Conservation (phyloP, 2,888 invertebrate species). For the Dichetophora obliterata region DNA sequence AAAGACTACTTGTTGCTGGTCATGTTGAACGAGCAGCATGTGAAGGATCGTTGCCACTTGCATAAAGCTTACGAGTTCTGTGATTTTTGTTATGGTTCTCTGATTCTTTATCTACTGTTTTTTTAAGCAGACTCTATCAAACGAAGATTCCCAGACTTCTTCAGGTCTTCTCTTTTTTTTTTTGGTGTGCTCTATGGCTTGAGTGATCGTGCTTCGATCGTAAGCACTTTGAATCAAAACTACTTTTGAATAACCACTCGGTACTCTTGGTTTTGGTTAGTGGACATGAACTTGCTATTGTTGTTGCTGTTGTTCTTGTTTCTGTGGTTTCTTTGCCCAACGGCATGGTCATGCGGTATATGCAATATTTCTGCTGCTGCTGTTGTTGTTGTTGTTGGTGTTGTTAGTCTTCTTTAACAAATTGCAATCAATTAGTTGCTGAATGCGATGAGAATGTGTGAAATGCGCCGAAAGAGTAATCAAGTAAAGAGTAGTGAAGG, state of each 20-base stretch:
- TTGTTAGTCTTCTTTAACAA: slow-evolving; percentile 44
- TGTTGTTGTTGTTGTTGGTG: slow-evolving; percentile 43
- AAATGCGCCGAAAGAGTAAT: slow-evolving; percentile 20
- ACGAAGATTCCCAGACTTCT: slow-evolving; percentile 43
- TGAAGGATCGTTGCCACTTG: slow-evolving; percentile 8
- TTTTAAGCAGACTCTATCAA: slow-evolving; percentile 24
- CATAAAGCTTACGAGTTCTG: neutral
- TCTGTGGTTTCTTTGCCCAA: slow-evolving; percentile 44
- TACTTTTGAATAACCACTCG: neutral
- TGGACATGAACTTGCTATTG: slow-evolving; percentile 36
- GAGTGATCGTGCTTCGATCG: slow-evolving; percentile 48
- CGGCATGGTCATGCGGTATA: slow-evolving; percentile 26
- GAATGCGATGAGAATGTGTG: slow-evolving; percentile 40
- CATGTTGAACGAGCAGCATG: slow-evolving; percentile 26
- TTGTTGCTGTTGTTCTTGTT: slow-evolving; percentile 29
- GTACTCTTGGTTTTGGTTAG: neutral
- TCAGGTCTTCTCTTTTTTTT: slow-evolving; percentile 35
- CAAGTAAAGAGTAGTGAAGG: neutral
- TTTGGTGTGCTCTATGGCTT: slow-evolving; percentile 29
- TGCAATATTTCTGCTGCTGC: slow-evolving; percentile 12
- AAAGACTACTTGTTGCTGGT: slow-evolving; percentile 16
- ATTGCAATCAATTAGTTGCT: slow-evolving; percentile 55
- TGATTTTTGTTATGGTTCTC: slow-evolving; percentile 25
- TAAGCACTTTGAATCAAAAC: slow-evolving; percentile 38
- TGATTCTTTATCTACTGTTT: slow-evolving; percentile 44